Evolutionary conservation across 2,797 vertebrate species (phyloP).

Genomic region (Halcyon leucocephala): DNA sequence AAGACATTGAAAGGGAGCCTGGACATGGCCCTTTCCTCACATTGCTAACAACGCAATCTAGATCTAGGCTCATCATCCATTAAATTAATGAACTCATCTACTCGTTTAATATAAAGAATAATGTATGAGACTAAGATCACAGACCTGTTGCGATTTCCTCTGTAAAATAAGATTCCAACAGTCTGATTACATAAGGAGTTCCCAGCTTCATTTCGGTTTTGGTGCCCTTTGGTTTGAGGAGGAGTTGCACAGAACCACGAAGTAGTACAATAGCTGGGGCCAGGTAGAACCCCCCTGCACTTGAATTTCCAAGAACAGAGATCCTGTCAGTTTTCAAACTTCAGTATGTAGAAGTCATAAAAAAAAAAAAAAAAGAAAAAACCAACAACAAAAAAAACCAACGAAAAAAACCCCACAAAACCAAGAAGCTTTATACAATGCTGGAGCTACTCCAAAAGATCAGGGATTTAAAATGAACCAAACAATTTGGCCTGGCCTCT

Average conservation of each 20-base stretch:
- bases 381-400: neutral
- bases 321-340: neutral
- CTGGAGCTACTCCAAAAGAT: constrained; percentile 39
- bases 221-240: rapidly evolving
- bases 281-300: neutral
- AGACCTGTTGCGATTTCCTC: neutral
- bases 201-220: rapidly evolving
- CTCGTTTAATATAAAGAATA: neutral
- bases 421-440: constrained; percentile 3
- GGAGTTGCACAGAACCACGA: rapidly evolving
- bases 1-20: neutral
- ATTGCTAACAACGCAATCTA: rapidly evolving
- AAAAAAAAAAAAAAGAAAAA: neutral
- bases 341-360: neutral
- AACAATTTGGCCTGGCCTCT: neutral
- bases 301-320: constrained; percentile 45
- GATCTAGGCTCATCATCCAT: neutral
- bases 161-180: neutral
- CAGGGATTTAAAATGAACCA: neutral
- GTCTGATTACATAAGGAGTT: neutral
- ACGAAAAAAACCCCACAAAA: neutral
- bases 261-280: neutral
- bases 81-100: neutral
- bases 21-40: neutral
- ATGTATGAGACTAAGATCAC: neutral